These are phyloP conservation scores for Zaprionus ghesquierei DNA, from an alignment of 1,140 invertebrate species.

Conservation along the genomic window DNA sequence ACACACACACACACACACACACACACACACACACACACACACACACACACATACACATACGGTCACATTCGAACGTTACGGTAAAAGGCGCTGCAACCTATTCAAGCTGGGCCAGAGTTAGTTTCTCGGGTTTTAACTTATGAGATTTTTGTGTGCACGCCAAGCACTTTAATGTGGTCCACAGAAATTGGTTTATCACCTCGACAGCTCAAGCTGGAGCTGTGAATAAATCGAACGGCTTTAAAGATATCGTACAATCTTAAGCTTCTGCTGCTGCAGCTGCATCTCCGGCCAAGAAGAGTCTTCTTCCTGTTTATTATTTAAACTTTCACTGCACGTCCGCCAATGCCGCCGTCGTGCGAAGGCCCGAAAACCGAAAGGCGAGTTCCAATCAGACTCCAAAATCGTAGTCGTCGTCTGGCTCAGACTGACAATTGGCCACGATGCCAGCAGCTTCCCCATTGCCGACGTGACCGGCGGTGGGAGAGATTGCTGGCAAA, in stretches of 20 bases:
- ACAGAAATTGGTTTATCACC: background rate
- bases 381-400: slow-evolving; percentile 67
- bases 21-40: background rate
- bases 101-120: slow-evolving; percentile 13
- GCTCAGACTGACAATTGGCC: slow-evolving; percentile 65
- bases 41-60: background rate
- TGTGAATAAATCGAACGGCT: background rate
- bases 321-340: slow-evolving; percentile 79
- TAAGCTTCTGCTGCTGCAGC: background rate
- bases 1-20: background rate
- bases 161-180: slow-evolving; percentile 17
- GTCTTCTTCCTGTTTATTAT: slow-evolving; percentile 51
- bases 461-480: slow-evolving; percentile 20
- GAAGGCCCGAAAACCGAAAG: slow-evolving; percentile 20
- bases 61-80: slow-evolving; percentile 3
- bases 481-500: background rate
- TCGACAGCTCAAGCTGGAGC: background rate
- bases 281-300: background rate
- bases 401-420: slow-evolving; percentile 24
- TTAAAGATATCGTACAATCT: background rate
- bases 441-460: slow-evolving; percentile 12
- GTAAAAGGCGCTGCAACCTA: slow-evolving; percentile 31
- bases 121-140: slow-evolving; percentile 29
- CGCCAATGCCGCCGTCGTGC: slow-evolving; percentile 30
- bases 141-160: slow-evolving; percentile 11